Evolutionary conservation across 2,113 vertebrate genomes (phyloP).

Genomic region (Trematomus loennbergii): DNA sequence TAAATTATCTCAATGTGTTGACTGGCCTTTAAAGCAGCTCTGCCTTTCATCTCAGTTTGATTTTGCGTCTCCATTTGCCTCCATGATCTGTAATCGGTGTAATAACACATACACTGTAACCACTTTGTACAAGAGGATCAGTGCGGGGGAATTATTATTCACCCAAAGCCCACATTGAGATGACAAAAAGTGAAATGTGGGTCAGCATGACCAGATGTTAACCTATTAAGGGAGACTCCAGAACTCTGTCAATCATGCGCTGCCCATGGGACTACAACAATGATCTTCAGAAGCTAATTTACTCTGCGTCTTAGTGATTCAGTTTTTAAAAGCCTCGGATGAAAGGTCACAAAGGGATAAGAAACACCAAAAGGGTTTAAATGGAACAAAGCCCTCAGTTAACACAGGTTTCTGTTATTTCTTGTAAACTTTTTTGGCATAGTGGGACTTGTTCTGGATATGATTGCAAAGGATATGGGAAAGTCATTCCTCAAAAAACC

Average conservation of each 20-base stretch:
- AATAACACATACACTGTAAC: slow-evolving; percentile 12
- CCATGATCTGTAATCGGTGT: slow-evolving; percentile 18
- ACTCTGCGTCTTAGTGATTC: slow-evolving; percentile 52
- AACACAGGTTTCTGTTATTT: slow-evolving; percentile 11
- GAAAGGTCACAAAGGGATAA: slow-evolving; percentile 51
- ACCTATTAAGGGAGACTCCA: slow-evolving; percentile 40
- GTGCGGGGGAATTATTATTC: slow-evolving; percentile 31
- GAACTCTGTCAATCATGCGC: slow-evolving; percentile 65
- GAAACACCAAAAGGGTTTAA: slow-evolving; percentile 41
- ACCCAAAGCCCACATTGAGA: slow-evolving; percentile 37
- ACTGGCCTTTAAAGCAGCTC: slow-evolving; percentile 11
- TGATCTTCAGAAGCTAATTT: slow-evolving; percentile 64
- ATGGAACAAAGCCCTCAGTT: slow-evolving; percentile 38
- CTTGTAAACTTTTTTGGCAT: slow-evolving; percentile 24
- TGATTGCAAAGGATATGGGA: slow-evolving; percentile 21
- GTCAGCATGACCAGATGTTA: slow-evolving; percentile 69
- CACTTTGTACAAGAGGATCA: slow-evolving; percentile 7
- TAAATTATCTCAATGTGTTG: slow-evolving; percentile 41
- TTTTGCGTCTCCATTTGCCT: slow-evolving; percentile 35
- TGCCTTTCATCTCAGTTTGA: slow-evolving; percentile 41
- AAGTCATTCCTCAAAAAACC: slow-evolving; percentile 47
- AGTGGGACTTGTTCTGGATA: background rate
- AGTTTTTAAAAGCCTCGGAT: slow-evolving; percentile 48
- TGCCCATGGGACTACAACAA: slow-evolving; percentile 38
- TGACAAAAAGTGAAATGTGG: slow-evolving; percentile 57